Base-by-base conservation (phyloP, 2,113 vertebrate genomes). In the Gasterosteus nipponicus region DNA sequence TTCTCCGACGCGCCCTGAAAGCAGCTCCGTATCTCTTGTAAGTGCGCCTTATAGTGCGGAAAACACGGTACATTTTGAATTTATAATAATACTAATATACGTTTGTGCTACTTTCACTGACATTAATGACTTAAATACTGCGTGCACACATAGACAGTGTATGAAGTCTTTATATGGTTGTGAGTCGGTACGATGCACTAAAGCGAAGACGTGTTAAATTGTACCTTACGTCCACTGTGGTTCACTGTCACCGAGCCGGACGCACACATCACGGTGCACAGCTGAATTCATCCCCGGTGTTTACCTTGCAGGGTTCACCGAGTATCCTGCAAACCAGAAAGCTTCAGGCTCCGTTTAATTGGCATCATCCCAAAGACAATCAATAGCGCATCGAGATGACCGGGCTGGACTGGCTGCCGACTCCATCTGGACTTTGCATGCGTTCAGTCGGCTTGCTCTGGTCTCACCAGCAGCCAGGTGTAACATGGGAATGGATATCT, bases 351-450 rank as follows among this genome's bases (percentile, higher is more conserved):
- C 78, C 81, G 72, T 85, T 73, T 60, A 75, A 77, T 82, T 47
- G 78, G 70, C 89, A 75, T 78, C 77, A 77, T 77, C 69, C 79
- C 81, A 87, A 82, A 69, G 63, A 66, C 35, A 44, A 89, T 91
- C 91, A 81, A 92, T 91, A 88, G 19, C n/a, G 75, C 73, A 77
- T 69, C 77, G 79, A 58, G 81, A 86, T 86, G 57, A 78, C 73
- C 72, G 69, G 9, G 9, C 57, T 69, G 76, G 60, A 72, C 81
- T 33, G 54, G 67, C 26, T 53, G 73, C 75, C 71, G 15, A 85
- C 83, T 85, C 75, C 65, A 73, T 78, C 83, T 74, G 75, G 82
- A 78, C 76, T 82, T 78, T 82, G 83, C 77, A 79, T 81, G 85
- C 49, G 66, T 75, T 47, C 75, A 75, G 63, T 58, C 5, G 22